Conservation (phyloP, 2,888 invertebrate species). For the Bibio marci region DNA sequence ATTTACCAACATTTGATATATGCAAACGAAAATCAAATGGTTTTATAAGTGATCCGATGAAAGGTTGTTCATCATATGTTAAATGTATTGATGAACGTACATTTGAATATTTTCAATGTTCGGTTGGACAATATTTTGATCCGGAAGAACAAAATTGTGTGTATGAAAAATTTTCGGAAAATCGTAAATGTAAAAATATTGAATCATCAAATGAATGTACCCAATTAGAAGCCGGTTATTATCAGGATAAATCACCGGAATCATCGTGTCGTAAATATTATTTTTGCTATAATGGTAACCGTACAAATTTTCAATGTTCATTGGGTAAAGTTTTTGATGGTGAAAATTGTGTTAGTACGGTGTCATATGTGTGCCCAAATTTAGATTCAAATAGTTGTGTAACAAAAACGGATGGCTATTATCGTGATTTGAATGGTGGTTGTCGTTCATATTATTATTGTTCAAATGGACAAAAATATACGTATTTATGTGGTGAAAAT, state of each 20-base stretch:
- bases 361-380: constrained; percentile 31
- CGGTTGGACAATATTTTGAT: constrained; percentile 20
- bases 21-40: constrained; percentile 36
- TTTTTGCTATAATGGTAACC: constrained; percentile 36
- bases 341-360: constrained; percentile 33
- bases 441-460: constrained; percentile 43
- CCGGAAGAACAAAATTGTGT: constrained; percentile 15
- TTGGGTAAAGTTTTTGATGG: constrained; percentile 36
- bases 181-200: constrained; percentile 13
- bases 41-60: constrained; percentile 21
- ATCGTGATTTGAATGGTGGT: constrained; percentile 30
- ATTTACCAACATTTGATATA: constrained; percentile 12
- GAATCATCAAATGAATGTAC: constrained; percentile 15
- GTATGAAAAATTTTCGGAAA: constrained; percentile 14
- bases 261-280: constrained; percentile 35
- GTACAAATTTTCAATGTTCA: constrained; percentile 34
- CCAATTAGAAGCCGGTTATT: constrained; percentile 19
- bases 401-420: constrained; percentile 36
- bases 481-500: constrained; percentile 36
- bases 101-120: constrained; percentile 17
- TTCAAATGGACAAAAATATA: constrained; percentile 35
- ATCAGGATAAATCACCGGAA: constrained; percentile 30
- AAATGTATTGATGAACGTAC: constrained; percentile 18
- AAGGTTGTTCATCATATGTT: constrained; percentile 22
- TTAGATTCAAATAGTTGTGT: constrained; percentile 34